These are phyloP conservation scores for Oreohelix idahoensis DNA, from an alignment of 1,140 invertebrate genomes.

Conservation along the genomic window DNA sequence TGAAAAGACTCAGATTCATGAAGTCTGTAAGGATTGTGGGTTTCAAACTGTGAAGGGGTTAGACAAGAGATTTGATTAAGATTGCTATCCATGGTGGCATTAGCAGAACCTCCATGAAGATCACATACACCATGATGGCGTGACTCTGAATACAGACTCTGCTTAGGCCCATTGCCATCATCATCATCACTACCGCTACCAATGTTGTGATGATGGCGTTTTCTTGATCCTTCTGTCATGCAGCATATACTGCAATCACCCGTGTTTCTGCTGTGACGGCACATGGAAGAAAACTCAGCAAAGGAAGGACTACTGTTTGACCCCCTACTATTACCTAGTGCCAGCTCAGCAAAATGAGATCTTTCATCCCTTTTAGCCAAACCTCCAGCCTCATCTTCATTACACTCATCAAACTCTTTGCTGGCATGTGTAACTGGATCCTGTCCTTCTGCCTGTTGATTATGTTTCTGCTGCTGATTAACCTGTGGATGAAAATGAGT, in stretches of 20 bases:
- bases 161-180: constrained; percentile 1
- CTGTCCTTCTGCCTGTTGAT: not conserved
- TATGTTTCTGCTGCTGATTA: not conserved
- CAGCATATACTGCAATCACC: constrained; percentile 31
- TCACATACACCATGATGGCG: not conserved
- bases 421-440: not conserved
- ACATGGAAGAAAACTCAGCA: not conserved
- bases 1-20: not conserved
- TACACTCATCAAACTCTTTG: not conserved
- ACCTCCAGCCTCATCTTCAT: not conserved
- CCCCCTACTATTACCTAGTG: not conserved
- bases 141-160: constrained; percentile 28
- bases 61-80: not conserved
- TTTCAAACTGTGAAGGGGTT: not conserved
- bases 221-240: constrained; percentile 26
- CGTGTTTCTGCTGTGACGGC: constrained; percentile 15
- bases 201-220: constrained; percentile 37
- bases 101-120: not conserved
- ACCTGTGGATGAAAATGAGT: not conserved
- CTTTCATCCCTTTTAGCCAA: not conserved
- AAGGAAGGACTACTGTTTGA: not conserved
- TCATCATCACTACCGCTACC: constrained; percentile 31
- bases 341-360: constrained; percentile 14
- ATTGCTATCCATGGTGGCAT: not conserved
- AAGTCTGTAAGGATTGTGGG: not conserved